Evolutionary conservation across 2,113 vertebrate species (phyloP).

Genomic region (Picathartes gymnocephalus): DNA sequence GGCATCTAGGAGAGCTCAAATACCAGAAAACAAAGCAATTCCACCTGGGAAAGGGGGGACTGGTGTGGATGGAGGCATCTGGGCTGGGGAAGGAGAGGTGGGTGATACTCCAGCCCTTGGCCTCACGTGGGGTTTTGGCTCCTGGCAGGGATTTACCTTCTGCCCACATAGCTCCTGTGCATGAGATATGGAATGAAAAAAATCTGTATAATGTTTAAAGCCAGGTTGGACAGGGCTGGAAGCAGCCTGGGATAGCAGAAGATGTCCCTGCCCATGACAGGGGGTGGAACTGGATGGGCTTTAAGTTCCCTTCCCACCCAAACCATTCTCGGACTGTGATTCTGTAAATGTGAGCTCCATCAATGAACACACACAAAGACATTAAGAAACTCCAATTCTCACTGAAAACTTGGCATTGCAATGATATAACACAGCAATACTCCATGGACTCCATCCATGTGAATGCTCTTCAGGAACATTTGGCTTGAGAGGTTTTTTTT

Average conservation of each 20-base stretch:
- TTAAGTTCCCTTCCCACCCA: neutral
- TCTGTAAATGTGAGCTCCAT: neutral
- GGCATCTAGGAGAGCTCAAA: neutral
- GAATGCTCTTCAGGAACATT: neutral
- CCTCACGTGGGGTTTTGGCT: neutral
- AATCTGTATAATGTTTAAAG: neutral
- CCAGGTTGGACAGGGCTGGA: neutral
- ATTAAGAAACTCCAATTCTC: neutral
- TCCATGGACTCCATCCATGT: neutral
- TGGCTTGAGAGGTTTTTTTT: neutral
- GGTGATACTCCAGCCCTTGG: neutral
- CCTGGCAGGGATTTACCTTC: neutral
- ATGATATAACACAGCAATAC: neutral
- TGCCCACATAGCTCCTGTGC: neutral
- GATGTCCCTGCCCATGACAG: neutral
- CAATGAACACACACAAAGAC: neutral
- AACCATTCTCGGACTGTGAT: neutral
- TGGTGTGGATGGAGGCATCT: neutral
- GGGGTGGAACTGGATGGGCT: neutral
- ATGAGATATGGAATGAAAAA: neutral
- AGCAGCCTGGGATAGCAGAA: neutral
- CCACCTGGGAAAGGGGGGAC: neutral
- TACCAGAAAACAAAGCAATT: neutral
- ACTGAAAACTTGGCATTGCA: neutral
- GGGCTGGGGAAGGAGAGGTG: neutral